phyloP scores from a whole-genome alignment of 2,113 vertebrate genomes.

The Thunnus thynnus region DNA sequence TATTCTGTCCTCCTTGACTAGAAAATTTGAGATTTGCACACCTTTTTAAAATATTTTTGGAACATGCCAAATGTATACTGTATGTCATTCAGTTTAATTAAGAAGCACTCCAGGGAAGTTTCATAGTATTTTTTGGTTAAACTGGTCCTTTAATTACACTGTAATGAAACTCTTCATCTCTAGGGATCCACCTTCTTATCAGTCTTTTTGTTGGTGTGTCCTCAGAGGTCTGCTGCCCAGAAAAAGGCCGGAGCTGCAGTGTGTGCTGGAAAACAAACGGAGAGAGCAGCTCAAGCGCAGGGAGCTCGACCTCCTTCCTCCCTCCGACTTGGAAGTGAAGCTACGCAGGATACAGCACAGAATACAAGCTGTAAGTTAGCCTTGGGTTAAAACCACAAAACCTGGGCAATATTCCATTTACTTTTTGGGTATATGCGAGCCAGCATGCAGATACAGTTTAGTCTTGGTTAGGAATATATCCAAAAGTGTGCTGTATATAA shows the following conservation, averaged over 20 bases:
- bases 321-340: constrained; percentile 77
- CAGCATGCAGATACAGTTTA: not conserved
- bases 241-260: constrained; percentile 70
- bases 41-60: no score
- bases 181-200: not conserved
- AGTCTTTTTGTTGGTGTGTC: not conserved
- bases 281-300: constrained; percentile 64
- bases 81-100: no score
- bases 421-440: not conserved
- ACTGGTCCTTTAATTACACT: no score
- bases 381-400: not conserved
- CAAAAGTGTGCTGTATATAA: not conserved
- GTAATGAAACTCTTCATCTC: no score
- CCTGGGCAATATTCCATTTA: not conserved
- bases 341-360: constrained; percentile 71
- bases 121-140: not conserved
- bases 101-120: not conserved
- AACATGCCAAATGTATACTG: no score
- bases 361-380: constrained; percentile 43
- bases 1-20: no score
- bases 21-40: no score
- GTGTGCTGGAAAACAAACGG: constrained; percentile 70
- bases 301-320: constrained; percentile 57
- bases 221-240: constrained; percentile 73
- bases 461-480: not conserved